These are phyloP conservation scores for Onychostoma macrolepis DNA, from an alignment of 2,113 vertebrate genomes.

Conservation along the genomic window DNA sequence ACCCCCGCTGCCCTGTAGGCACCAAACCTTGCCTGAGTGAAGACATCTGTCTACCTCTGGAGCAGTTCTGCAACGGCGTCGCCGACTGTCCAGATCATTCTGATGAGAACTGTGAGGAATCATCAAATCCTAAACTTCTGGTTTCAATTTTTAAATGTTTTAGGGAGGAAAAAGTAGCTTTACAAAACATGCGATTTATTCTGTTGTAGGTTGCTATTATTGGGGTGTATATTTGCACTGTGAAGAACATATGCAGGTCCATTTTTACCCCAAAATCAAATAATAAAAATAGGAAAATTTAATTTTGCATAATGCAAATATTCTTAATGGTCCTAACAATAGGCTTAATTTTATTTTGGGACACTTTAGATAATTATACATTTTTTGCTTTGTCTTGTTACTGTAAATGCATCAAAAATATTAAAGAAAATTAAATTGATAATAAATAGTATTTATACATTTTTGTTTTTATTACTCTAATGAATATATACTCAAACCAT, in stretches of 20 bases:
- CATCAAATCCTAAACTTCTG: neutral
- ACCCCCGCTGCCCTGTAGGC: constrained; percentile 61
- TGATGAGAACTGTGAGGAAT: constrained; percentile 83
- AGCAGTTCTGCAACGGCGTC: constrained; percentile 78
- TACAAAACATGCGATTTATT: neutral
- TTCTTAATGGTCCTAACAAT: neutral
- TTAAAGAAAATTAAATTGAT: no score
- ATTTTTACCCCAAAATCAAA: neutral
- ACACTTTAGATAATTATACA: neutral
- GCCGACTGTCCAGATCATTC: constrained; percentile 81
- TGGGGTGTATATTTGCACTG: no score
- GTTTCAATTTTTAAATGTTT: neutral
- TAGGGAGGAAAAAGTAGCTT: neutral
- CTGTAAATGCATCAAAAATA: no score
- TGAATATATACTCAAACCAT: no score
- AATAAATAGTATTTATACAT: no score
- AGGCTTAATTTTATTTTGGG: neutral
- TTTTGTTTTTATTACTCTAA: no score
- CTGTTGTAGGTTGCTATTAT: neutral
- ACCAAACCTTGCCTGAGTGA: constrained; percentile 75
- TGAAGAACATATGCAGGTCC: no score
- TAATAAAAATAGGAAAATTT: neutral
- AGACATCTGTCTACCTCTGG: constrained; percentile 73
- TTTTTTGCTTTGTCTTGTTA: no score
- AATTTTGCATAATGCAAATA: neutral